A percentile compares a stretch with the other conserved stretches of the same genome.
Conservation (phyloP, 2,113 vertebrate genomes). For the Solea solea region DNA sequence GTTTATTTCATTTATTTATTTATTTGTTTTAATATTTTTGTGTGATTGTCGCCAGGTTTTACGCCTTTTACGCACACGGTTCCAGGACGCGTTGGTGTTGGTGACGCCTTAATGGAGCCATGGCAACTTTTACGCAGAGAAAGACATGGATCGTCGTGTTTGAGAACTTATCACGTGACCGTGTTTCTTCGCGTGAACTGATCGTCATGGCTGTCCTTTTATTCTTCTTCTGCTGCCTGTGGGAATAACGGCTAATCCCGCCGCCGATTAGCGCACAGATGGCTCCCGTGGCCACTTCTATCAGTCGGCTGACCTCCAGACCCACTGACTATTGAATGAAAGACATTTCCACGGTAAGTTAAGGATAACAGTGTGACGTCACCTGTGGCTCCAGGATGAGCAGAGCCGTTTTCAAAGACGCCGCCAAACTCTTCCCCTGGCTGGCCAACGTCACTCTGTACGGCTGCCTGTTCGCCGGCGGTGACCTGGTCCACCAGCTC, state of each 20-base stretch:
- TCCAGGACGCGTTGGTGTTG: not conserved
- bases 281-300: slow-evolving; percentile 25
- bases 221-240: slow-evolving; percentile 10
- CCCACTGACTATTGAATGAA: slow-evolving; percentile 20
- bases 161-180: not conserved
- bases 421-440: slow-evolving; percentile 84
- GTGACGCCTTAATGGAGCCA: not conserved
- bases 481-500: slow-evolving; percentile 86
- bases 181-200: too few relatives aligned
- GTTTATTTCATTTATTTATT: too few relatives aligned
- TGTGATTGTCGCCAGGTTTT: too few relatives aligned
- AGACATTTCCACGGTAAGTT: not conserved
- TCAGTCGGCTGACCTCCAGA: slow-evolving; percentile 25
- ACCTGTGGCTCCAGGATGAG: slow-evolving; percentile 54
- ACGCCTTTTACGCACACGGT: not conserved
- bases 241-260: slow-evolving; percentile 53
- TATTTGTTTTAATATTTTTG: not conserved
- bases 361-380: not conserved
- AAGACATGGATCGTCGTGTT: not conserved
- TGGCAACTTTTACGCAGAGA: slow-evolving; percentile 30
- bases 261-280: slow-evolving; percentile 44
- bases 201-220: too few relatives aligned
- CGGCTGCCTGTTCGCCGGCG: slow-evolving; percentile 85
- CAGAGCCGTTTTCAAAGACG: slow-evolving; percentile 70
- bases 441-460: slow-evolving; percentile 87